These are phyloP conservation scores for Papilio polyxenes DNA, from an alignment of 1,140 invertebrate genomes.

Conservation along the genomic window DNA sequence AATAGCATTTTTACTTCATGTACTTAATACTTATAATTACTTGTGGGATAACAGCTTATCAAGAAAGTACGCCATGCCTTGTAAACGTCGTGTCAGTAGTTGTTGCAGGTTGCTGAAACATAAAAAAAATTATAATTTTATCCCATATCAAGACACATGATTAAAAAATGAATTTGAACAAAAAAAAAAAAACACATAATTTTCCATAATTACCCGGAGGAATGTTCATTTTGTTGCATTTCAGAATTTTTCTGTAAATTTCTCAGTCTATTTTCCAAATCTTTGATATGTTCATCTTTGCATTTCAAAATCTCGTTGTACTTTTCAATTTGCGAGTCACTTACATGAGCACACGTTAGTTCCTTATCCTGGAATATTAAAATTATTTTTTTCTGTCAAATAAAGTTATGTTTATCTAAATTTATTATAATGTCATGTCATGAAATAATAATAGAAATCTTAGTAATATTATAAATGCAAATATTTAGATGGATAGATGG, in stretches of 20 bases:
- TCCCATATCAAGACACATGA: too few species aligned
- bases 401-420: background rate
- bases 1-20: background rate
- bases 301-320: slow-evolving; percentile 77
- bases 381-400: background rate
- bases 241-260: slow-evolving; percentile 67
- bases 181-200: slow-evolving; percentile 17
- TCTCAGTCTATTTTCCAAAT: slow-evolving; percentile 68
- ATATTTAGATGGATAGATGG: too few species aligned
- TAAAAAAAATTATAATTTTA: slow-evolving; percentile 37
- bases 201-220: slow-evolving; percentile 53
- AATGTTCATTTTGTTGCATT: slow-evolving; percentile 55
- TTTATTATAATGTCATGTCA: too few species aligned
- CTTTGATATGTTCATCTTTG: slow-evolving; percentile 75
- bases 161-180: too few species aligned
- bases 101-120: slow-evolving; percentile 77
- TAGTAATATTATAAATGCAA: too few species aligned
- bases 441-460: too few species aligned
- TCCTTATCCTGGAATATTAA: slow-evolving; percentile 65
- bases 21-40: slow-evolving; percentile 56
- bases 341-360: slow-evolving; percentile 66
- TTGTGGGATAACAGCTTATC: slow-evolving; percentile 86
- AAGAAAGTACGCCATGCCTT: slow-evolving; percentile 86
- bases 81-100: slow-evolving; percentile 83
- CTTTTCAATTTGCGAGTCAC: slow-evolving; percentile 71